phyloP scores from a whole-genome alignment of 2,113 vertebrate species.

The Numida meleagris region DNA sequence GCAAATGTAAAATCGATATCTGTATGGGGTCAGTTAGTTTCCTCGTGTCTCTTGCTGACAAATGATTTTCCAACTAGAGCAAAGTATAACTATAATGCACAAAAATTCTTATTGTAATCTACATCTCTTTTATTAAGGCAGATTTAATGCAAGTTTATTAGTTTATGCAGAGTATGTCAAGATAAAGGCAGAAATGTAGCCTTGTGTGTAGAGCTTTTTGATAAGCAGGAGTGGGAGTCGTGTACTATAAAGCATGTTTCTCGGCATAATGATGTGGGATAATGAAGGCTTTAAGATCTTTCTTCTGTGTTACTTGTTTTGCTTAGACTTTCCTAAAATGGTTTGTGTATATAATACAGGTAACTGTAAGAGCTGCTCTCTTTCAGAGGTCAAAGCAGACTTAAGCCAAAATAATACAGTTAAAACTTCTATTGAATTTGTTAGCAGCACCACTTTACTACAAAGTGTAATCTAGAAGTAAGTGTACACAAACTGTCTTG shows the following conservation, averaged over 20 bases:
- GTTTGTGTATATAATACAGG: not conserved
- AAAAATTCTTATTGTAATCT: not conserved
- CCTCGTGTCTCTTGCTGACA: not conserved
- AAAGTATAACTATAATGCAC: not conserved
- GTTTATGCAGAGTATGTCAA: not conserved
- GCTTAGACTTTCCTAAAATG: not conserved
- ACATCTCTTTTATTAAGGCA: not conserved
- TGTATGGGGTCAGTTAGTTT: not conserved
- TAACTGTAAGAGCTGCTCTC: not conserved
- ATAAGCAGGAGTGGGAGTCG: not conserved
- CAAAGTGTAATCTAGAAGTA: not conserved
- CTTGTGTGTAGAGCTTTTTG: not conserved
- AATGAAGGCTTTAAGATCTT: not conserved
- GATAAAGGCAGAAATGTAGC: slow-evolving; percentile 34
- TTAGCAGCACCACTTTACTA: not conserved
- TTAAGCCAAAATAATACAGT: not conserved
- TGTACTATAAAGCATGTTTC: not conserved
- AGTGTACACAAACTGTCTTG: not conserved
- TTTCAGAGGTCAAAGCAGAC: not conserved
- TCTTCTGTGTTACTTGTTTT: not conserved
- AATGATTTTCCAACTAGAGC: not conserved
- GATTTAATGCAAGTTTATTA: not conserved
- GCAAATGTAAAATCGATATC: not conserved
- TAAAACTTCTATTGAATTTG: not conserved
- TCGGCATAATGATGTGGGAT: not conserved